These are phyloP conservation scores for Pterostichus madidus DNA, from an alignment of 2,888 invertebrate genomes.

Conservation along the genomic window DNA sequence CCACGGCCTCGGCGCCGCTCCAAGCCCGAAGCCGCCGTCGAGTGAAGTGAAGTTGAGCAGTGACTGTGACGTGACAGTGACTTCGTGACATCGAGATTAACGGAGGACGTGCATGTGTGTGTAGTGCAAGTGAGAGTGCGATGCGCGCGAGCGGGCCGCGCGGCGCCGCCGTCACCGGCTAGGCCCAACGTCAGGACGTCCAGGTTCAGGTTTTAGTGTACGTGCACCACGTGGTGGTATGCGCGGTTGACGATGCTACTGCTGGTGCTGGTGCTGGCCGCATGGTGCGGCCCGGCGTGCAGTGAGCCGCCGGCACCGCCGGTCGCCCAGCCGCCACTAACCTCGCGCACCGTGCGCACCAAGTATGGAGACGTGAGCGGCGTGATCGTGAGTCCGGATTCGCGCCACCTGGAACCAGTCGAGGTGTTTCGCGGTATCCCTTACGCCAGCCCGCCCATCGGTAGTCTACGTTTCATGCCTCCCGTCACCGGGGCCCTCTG, in stretches of 20 bases:
- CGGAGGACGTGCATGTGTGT: slow-evolving; percentile 20
- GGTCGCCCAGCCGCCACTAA: slow-evolving; percentile 79
- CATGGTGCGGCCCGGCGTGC: slow-evolving; percentile 33
- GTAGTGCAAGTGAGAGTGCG: slow-evolving; percentile 46
- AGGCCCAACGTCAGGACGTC: slow-evolving; percentile 1
- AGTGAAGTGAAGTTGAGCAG: slow-evolving; percentile 16
- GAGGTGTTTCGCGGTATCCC: slow-evolving; percentile 96
- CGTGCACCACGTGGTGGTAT: not conserved
- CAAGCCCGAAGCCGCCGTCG: slow-evolving; percentile 5
- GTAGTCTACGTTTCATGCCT: slow-evolving; percentile 95
- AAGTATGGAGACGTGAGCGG: slow-evolving; percentile 94
- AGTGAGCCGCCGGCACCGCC: slow-evolving; percentile 67
- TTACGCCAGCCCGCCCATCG: slow-evolving; percentile 95
- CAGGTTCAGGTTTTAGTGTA: not conserved
- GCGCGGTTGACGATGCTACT: slow-evolving; percentile 26
- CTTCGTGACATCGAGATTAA: not conserved
- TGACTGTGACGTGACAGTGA: slow-evolving; percentile 15
- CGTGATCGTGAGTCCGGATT: slow-evolving; percentile 90
- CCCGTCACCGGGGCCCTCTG: slow-evolving; percentile 96
- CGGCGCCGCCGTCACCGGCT: slow-evolving; percentile 28
- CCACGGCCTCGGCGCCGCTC: slow-evolving; percentile 35
- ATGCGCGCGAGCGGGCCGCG: slow-evolving; percentile 13
- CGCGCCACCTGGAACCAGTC: slow-evolving; percentile 88
- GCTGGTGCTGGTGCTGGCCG: slow-evolving; percentile 68
- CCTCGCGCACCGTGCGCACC: slow-evolving; percentile 91